Base-by-base conservation (phyloP, 30 jellyfish, hydroid and myxozoan genomes). In the Chrysaora quinquecirrha region DNA sequence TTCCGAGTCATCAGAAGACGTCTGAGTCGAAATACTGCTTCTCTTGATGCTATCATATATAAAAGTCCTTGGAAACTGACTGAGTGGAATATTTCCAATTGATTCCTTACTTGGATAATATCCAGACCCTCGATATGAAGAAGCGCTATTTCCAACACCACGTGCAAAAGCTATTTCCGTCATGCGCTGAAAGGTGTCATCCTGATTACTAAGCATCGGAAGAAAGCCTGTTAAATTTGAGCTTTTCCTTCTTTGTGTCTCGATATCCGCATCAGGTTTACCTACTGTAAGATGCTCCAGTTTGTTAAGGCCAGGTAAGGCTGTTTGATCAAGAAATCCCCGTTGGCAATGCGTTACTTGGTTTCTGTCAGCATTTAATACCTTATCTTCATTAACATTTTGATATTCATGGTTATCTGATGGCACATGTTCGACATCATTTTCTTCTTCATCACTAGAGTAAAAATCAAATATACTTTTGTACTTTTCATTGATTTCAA, bases 1-100 rank as follows among this genome's bases (percentile, higher is more conserved):
- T 18, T 85, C 89, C 1, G 87, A 75, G 24, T 74, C 87, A 18
- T 85, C 95, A 9, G 52, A 4, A 24, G 95, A 85, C 4, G 89
- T 58, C 72, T 71, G 84, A 10, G 89, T 75, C 11, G 83, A 49
- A 50, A 82, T 82, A 47, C 92, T 82, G 31, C 92, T 82, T 43
- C 85, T 65, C 54, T 52, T 52, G 68, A 52, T 3, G 19, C 12
- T 52, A 16, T 52, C 68, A 52, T 4, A 52, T 6, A 43, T 43
- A 6, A 16, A 43, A 16, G 9, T 43, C 16, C 58, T 43, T 38
- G 54, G 54, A 14, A 38, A 3, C 27, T 19, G 12, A 20, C 68
- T 52, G 9, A 4, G 24, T 3, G 9, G 68, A 52, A 9, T 10
- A 12, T 9, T 12, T 52, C 27, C 25, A 3, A 4, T 9, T 3